These are phyloP conservation scores for Melikaiella ostensackeni DNA, from an alignment of 2,888 invertebrate species.

Conservation along the genomic window DNA sequence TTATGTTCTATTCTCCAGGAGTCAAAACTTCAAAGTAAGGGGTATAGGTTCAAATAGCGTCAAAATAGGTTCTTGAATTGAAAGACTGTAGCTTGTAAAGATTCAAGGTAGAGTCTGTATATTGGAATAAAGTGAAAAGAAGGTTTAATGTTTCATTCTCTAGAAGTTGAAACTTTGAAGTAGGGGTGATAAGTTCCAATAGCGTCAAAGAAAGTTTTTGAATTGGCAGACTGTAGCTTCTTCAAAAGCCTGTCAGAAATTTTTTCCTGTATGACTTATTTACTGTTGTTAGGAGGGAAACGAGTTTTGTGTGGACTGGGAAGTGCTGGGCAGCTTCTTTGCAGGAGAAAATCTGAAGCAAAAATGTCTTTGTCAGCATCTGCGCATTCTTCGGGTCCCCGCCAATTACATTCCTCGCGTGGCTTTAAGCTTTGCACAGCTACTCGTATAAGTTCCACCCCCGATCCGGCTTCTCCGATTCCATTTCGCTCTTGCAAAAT, in stretches of 20 bases:
- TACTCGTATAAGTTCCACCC: slow-evolving; percentile 42
- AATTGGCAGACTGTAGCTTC: too few species aligned
- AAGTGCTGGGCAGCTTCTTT: slow-evolving; percentile 10
- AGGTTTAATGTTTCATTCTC: too few species aligned
- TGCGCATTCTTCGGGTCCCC: slow-evolving; percentile 60
- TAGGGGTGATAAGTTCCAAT: too few species aligned
- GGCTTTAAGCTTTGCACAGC: slow-evolving; percentile 60
- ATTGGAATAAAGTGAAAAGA: too few species aligned
- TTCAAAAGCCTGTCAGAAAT: not conserved
- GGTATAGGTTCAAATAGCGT: too few species aligned
- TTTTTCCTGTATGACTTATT: slow-evolving; percentile 19
- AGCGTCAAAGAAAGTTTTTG: too few species aligned
- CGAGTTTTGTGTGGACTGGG: slow-evolving; percentile 15
- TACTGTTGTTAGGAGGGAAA: slow-evolving; percentile 17
- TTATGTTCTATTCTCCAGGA: too few species aligned
- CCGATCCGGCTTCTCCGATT: slow-evolving; percentile 42
- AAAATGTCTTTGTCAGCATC: slow-evolving; percentile 62
- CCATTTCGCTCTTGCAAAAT: slow-evolving; percentile 62
- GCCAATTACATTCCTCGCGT: slow-evolving; percentile 67
- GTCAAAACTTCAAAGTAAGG: too few species aligned
- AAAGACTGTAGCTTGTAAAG: too few species aligned
- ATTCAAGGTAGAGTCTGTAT: too few species aligned
- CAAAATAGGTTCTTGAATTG: too few species aligned
- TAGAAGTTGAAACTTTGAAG: too few species aligned
- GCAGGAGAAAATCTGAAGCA: slow-evolving; percentile 48